phyloP scores from a whole-genome alignment of 2,888 invertebrate genomes.

The Branchellion lobata region DNA sequence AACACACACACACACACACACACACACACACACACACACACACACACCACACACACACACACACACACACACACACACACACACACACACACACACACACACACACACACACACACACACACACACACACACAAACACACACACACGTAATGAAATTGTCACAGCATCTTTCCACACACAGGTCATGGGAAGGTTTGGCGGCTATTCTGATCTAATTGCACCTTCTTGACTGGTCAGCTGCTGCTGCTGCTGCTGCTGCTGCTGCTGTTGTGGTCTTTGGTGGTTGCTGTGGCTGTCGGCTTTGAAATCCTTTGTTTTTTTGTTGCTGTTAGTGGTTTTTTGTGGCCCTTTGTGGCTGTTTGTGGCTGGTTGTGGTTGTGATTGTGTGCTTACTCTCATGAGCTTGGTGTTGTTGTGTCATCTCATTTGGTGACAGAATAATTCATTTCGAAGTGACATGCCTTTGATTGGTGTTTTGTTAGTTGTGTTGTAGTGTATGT shows the following conservation, averaged over 20 bases:
- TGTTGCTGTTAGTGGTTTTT: too few relatives aligned
- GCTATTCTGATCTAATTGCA: background rate
- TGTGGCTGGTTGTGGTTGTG: too few relatives aligned
- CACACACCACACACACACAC: background rate
- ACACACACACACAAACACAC: conserved; percentile 18
- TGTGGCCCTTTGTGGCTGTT: too few relatives aligned
- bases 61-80: conserved; percentile 17
- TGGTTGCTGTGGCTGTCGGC: background rate
- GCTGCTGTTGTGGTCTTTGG: background rate
- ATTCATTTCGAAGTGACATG: too few relatives aligned
- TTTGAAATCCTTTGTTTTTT: too few relatives aligned
- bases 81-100: conserved; percentile 23
- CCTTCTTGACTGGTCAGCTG: background rate
- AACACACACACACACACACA: conserved; percentile 4
- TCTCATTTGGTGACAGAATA: too few relatives aligned
- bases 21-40: conserved; percentile 10
- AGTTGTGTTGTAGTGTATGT: too few relatives aligned
- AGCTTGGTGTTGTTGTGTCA: too few relatives aligned
- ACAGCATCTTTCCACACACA: background rate
- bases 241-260: background rate
- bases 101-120: conserved; percentile 23
- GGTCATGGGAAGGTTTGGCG: conserved; percentile 2
- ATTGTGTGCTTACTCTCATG: too few relatives aligned
- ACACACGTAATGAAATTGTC: conserved; percentile 17
- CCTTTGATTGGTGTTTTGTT: too few relatives aligned